Percentiles rank a stretch among this genome's conserved stretches.
Conservation (phyloP, 2,797 vertebrate species). For the Mus spretus region DNA sequence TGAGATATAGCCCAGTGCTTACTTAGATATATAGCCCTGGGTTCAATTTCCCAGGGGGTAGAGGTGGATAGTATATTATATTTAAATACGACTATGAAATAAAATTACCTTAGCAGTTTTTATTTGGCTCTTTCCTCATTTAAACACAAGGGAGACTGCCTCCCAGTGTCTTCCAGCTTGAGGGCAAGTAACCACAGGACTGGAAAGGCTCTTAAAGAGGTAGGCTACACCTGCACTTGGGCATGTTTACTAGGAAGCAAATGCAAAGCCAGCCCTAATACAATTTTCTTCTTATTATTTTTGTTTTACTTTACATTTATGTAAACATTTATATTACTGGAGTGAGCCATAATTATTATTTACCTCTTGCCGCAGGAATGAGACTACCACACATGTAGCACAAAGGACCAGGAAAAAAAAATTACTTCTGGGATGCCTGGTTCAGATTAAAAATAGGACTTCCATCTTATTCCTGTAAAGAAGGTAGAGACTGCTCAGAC, state of each 20-base stretch:
- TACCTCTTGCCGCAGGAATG: conserved; percentile 57
- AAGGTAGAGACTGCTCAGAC: neutral
- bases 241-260: conserved; percentile 1
- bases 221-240: neutral
- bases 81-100: conserved; percentile 47
- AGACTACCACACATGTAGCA: conserved; percentile 40
- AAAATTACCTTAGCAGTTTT: conserved; percentile 62
- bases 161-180: neutral
- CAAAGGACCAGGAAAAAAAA: conserved; percentile 13
- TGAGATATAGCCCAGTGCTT: neutral
- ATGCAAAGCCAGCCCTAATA: conserved; percentile 36
- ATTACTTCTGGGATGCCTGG: conserved; percentile 38
- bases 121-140: conserved; percentile 39
- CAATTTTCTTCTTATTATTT: conserved; percentile 13
- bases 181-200: conserved; percentile 64
- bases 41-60: neutral
- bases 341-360: conserved; percentile 71
- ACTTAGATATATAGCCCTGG: neutral
- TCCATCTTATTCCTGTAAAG: neutral
- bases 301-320: conserved; percentile 67
- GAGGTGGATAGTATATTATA: neutral
- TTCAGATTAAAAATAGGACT: neutral
- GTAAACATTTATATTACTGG: conserved; percentile 66
- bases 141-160: conserved; percentile 21
- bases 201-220: conserved; percentile 7